Conservation (phyloP, 2,113 vertebrate genomes). For the Eidolon helvum region DNA sequence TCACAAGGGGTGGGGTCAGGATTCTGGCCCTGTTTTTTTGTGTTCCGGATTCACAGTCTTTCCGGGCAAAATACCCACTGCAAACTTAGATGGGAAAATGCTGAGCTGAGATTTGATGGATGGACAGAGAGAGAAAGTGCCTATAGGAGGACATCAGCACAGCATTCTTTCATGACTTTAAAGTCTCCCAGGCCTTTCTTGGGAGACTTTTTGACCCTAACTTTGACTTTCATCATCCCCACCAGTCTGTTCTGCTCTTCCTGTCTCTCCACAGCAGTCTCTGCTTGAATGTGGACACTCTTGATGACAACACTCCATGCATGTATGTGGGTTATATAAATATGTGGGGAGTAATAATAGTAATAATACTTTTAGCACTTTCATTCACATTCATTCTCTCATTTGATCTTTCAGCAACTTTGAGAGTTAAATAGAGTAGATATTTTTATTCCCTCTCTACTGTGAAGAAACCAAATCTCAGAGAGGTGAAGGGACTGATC, state of each 20-base stretch:
- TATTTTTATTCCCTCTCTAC: constrained; percentile 9
- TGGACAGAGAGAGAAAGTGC: not conserved
- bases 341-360: not conserved
- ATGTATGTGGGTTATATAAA: not conserved
- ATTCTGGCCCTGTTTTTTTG: not conserved
- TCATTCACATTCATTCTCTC: not conserved
- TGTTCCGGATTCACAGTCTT: not conserved
- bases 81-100: not conserved
- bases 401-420: not conserved
- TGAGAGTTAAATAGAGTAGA: not conserved
- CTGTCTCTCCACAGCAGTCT: not conserved
- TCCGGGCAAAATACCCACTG: not conserved
- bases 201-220: not conserved
- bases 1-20: not conserved
- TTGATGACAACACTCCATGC: not conserved
- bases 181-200: not conserved
- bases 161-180: not conserved
- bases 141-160: not conserved
- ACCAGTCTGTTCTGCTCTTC: not conserved
- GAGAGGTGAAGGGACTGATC: not conserved
- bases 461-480: not conserved
- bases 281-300: not conserved
- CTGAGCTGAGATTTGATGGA: not conserved
- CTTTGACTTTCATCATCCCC: not conserved
- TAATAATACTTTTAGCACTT: not conserved